Evolutionary conservation across 2,113 vertebrate genomes (phyloP).

Genomic region (Eira barbara): DNA sequence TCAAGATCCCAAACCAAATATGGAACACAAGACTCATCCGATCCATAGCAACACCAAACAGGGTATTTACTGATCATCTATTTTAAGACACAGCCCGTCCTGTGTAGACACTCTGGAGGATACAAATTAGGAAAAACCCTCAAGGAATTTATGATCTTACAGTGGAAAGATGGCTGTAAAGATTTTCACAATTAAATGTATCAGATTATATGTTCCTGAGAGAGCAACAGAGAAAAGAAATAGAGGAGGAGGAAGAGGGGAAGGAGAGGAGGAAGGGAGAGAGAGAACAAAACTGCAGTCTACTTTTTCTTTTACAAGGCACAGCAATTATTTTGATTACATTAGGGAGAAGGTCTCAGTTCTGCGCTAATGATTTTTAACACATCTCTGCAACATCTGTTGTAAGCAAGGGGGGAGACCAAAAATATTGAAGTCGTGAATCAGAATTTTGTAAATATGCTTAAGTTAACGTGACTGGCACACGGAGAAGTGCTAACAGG

Average conservation of each 20-base stretch:
- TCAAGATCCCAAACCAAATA: neutral
- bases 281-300: neutral
- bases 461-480: neutral
- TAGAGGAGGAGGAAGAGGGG: neutral
- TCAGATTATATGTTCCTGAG: neutral
- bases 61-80: neutral
- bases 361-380: conserved; percentile 68
- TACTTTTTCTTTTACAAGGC: conserved; percentile 26
- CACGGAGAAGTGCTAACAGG: neutral
- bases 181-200: neutral
- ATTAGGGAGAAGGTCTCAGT: conserved; percentile 56
- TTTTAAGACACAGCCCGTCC: neutral
- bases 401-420: conserved; percentile 44
- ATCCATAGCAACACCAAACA: neutral
- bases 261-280: neutral
- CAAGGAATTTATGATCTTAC: neutral
- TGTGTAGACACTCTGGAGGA: neutral
- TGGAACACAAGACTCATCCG: neutral
- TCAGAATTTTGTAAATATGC: neutral
- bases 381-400: conserved; percentile 54
- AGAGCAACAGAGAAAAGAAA: neutral
- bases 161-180: neutral
- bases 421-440: conserved; percentile 54
- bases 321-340: conserved; percentile 68
- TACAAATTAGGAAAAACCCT: neutral